Evolutionary conservation across 92 coral and sea anemone species (phyloP), one percentile per base, ranked within the genome.

Genomic region (Galaxea fascicularis): DNA sequence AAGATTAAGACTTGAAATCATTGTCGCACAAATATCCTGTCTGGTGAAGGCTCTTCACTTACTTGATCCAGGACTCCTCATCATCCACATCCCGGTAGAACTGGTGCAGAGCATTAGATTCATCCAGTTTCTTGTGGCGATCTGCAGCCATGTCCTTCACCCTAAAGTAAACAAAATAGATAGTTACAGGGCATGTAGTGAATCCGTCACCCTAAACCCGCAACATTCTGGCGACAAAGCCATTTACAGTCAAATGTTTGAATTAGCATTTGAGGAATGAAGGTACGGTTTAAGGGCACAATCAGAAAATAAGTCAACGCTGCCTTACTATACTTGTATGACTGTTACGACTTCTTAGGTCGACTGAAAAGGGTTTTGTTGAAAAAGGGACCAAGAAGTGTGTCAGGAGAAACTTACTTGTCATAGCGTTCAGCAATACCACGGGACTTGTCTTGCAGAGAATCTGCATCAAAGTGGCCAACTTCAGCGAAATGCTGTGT

Each of bases 31-130:
- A 35, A 26, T 17, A 67, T 6, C 12, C 1, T 8, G 0, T n/a
- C 49, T 10, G 24, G 49, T 66, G 65, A 90, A 4, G 2, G 14
- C 49, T 14, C 18, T 45, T 69, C 74, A 89, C 98, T 82, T 77
- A 96, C 98, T 96, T 96, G 87, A 96, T 94, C 99, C 99, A 96
- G 65, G 99, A 96, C 89, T 96, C 99, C 83, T 96, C 99, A 35
- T 96, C 98, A 83, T 97, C 99, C 46, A 97, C 93, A 72, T 97
- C 98, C 65, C 99, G 95, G 95, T 94, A 97, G 92, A 97, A 94
- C 93, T 92, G 96, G 82, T 97, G 99, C 69, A 97, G 89, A 85
- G 94, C 95, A 79, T 94, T 94, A 49, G 99, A 95, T 89, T 93
- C 95, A 21, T 92, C 92, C 44, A 97, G 91, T 71, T 90, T 94